Evolutionary conservation across 2,113 vertebrate genomes (phyloP), one percentile per base, ranked within the genome.

Genomic region (Aptenodytes patagonicus): DNA sequence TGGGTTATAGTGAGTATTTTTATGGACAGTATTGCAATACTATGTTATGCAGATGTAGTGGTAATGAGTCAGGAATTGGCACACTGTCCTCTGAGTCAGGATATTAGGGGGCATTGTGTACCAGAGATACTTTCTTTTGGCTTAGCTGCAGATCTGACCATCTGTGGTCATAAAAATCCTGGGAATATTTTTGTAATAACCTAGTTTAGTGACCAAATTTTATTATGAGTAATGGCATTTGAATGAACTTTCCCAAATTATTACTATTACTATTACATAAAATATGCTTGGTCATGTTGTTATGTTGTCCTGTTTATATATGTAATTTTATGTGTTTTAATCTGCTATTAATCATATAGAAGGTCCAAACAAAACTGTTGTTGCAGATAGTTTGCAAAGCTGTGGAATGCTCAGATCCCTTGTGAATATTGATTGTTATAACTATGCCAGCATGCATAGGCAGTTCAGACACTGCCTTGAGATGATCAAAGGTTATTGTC

Each of bases 111-210:
- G 58, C 78, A 94, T 90, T 91, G 42, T 91, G 94, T 93, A 93
- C 87, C 83, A 96, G 89, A 85, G 87, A 89, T 97, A 88, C 87
- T 95, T 94, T 83, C 78, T 85, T 91, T 77, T 96, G 96, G 94
- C 89, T 85, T 95, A 90, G 52, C 64, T 2, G 5, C 71, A 61
- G 89, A 86, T 71, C 55, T 97, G 94, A 93, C 96, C 95, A 95
- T 94, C 94, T 96, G 94, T 95, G 87, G 94, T 94, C 86, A 95
- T 94, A 91, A 96, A 95, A 58, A 91, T 94, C 93, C 87, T 95
- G 94, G 93, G 94, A 96, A 93, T 96, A 94, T 97, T 96, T 93
- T 92, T 95, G 49, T 44, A 94, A 91, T 85, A 93, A 93, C 89
- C 94, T 85, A 88, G 42, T 84, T 97, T 61, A 80, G 83, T 90